Evolutionary conservation across 1,140 invertebrate genomes (phyloP), one percentile per base, ranked within the genome.

Genomic region (Chymomyza costata): DNA sequence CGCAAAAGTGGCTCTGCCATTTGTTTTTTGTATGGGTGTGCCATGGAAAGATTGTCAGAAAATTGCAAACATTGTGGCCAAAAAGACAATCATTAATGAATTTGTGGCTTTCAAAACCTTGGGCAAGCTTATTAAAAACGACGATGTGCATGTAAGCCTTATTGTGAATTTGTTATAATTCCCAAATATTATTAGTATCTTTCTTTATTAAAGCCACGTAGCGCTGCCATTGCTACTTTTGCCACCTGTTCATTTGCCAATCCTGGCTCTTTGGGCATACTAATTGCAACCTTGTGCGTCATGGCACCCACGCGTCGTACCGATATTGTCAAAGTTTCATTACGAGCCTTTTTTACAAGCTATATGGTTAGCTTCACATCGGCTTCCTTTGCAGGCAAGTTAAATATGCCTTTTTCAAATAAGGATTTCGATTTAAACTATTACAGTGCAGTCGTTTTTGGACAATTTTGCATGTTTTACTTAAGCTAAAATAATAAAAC

Each of bases 41-140:
- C 90, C 92, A 0, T 91, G 91, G 88, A 86, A 89, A 0, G 90
- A 95, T 53, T 93, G 92, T 63, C 90, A 93, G 62, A 83, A 88
- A 0, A 93, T 97, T 0, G 95, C 90, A 0, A 86, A 88, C 14
- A 86, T 97, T 2, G 92, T 97, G 43, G 95, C 95, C 0, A 80
- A 96, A 1, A 97, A 97, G 87, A 95, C 93, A 0, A 89, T 95
- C 0, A 89, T 96, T 1, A 97, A 97, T 74, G 95, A 97, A 85
- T 97, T 97, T 78, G 90, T 96, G 0, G 95, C 94, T 1, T 97
- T 95, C 80, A 86, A 92, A 74, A 86, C 90, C 56, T 85, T 96
- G 58, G 91, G 92, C 1, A 84, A 91, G 51, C 89, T 90, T 65
- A 91, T 91, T 47, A 67, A 68, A n/a, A 64, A 76, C 0, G 83